phyloP scores from a whole-genome alignment of 2,888 invertebrate species.

The Philhelius pedissequus region DNA sequence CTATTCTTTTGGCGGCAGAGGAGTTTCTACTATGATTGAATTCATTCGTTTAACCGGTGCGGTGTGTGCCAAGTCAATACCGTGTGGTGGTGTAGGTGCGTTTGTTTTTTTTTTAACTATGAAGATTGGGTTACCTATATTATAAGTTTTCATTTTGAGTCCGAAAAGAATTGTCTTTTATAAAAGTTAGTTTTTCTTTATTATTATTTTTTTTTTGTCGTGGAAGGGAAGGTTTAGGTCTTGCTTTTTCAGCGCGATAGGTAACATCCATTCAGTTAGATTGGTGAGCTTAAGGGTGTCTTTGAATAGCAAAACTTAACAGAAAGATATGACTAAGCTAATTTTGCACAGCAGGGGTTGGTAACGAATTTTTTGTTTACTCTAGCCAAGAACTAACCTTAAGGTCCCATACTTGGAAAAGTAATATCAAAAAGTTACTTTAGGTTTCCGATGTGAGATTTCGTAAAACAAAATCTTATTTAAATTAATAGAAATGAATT shows the following conservation, averaged over 20 bases:
- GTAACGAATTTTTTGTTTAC: neutral
- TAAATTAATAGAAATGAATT: neutral
- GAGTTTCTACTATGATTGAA: slow-evolving; percentile 54
- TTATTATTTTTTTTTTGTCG: neutral
- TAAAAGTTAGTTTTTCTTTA: slow-evolving; percentile 17
- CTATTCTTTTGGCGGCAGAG: slow-evolving; percentile 34
- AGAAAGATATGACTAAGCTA: slow-evolving; percentile 17
- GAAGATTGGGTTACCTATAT: neutral
- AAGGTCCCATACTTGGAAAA: neutral
- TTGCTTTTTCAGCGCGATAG: neutral
- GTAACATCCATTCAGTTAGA: slow-evolving; percentile 44
- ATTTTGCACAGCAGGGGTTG: neutral
- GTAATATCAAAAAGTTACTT: slow-evolving; percentile 2
- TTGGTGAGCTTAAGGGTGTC: slow-evolving; percentile 40
- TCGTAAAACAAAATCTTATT: neutral
- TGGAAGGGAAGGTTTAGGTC: neutral
- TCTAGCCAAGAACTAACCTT: neutral
- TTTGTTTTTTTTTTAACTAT: neutral
- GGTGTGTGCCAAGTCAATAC: too few species aligned
- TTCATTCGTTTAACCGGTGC: slow-evolving; percentile 51
- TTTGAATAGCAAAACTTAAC: slow-evolving; percentile 26
- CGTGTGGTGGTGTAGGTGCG: neutral
- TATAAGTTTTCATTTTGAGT: slow-evolving; percentile 9
- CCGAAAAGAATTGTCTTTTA: slow-evolving; percentile 46
- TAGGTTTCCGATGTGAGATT: neutral